Percentiles rank a stretch among this genome's conserved stretches.
Evolutionary conservation across 2,888 invertebrate genomes (phyloP).

Genomic region (Danaus chrysippus): DNA sequence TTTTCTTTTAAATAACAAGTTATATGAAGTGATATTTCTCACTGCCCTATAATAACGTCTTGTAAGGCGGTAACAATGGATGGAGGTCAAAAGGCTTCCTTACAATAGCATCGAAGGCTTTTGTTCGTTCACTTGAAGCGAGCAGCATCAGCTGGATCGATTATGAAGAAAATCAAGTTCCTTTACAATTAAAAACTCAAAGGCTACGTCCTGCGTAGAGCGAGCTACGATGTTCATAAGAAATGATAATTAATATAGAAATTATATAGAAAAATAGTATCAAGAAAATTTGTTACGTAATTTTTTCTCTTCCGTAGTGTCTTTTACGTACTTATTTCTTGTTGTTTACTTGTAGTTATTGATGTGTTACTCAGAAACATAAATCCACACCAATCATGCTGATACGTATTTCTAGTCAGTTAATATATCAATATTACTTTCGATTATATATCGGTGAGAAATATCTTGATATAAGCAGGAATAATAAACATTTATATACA

Average conservation of each 20-base stretch:
- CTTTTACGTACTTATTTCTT: no score
- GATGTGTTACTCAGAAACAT: conserved; percentile 12
- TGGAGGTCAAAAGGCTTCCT: conserved; percentile 41
- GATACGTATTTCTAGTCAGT: conserved; percentile 30
- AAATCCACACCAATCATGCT: conserved; percentile 34
- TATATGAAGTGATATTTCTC: conserved; percentile 31
- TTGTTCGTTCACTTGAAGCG: conserved; percentile 38
- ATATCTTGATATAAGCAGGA: no score
- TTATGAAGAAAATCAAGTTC: conserved; percentile 36
- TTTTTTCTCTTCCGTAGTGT: conserved; percentile 15
- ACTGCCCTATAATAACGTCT: conserved; percentile 33
- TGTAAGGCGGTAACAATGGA: conserved; percentile 38
- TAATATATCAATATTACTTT: conserved; percentile 52
- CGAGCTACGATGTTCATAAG: conserved; percentile 9
- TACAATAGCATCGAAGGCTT: conserved; percentile 39
- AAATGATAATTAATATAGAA: no score
- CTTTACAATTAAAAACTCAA: conserved; percentile 24
- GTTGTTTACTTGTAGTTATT: no score
- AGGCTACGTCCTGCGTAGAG: conserved; percentile 22
- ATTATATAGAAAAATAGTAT: no score
- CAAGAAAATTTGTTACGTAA: not conserved
- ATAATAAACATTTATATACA: no score
- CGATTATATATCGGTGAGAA: not conserved
- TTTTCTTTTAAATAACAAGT: conserved; percentile 12
- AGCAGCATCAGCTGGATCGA: conserved; percentile 37